Conservation (phyloP, 2,888 invertebrate species). For the Megastigmus dorsalis region DNA sequence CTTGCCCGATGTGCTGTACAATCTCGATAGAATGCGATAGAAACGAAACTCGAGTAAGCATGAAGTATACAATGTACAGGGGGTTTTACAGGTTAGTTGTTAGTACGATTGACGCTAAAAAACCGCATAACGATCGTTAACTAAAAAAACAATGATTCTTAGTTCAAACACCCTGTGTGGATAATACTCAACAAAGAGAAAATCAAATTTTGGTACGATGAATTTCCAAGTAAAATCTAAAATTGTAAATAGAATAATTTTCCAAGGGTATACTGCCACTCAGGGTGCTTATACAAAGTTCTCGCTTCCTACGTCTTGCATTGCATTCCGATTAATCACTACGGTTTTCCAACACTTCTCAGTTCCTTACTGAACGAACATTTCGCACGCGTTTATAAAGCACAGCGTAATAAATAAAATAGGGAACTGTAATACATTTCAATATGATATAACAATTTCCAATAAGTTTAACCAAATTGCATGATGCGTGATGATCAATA, state of each 20-base stretch:
- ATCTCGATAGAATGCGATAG: constrained; percentile 20
- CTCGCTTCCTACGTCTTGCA: constrained; percentile 5
- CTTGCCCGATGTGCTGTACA: constrained; percentile 38
- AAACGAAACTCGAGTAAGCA: constrained; percentile 41
- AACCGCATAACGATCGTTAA: background rate
- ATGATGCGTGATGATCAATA: constrained; percentile 13
- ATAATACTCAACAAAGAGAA: background rate
- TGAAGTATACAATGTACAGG: constrained; percentile 41
- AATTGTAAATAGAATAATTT: too few relatives aligned
- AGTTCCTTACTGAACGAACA: constrained; percentile 19
- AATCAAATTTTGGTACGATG: background rate
- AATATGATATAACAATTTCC: constrained; percentile 33
- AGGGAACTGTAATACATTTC: constrained; percentile 26
- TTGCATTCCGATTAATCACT: constrained; percentile 10
- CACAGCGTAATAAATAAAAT: constrained; percentile 38
- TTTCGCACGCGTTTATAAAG: constrained; percentile 27
- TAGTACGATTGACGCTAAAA: constrained; percentile 31
- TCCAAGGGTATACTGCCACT: too few relatives aligned
- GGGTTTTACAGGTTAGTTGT: constrained; percentile 28
- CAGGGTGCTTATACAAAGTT: constrained; percentile 9
- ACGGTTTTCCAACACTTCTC: constrained; percentile 1
- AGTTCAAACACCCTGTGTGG: background rate
- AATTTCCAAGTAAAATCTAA: too few relatives aligned
- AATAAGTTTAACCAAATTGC: constrained; percentile 33
- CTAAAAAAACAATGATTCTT: background rate